Evolutionary conservation across 1,140 invertebrate genomes (phyloP), one percentile per base, ranked within the genome.

Genomic region (Episyrphus balteatus): DNA sequence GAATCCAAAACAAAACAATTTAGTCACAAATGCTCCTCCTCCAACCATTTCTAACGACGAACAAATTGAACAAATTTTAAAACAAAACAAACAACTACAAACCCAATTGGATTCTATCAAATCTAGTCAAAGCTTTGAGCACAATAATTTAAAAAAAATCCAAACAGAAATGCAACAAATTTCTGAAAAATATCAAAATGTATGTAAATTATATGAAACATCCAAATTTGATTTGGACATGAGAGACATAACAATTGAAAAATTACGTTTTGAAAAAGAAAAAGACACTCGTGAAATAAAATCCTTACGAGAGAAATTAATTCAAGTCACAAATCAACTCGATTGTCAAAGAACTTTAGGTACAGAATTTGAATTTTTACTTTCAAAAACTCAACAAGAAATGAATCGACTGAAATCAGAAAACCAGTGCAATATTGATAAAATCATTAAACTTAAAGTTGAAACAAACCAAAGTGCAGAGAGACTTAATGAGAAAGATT

Each of bases 21-120:
- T 26, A 5, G 21, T 26, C 21, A 26, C 21, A 26, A 26, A 26
- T 8, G n/a, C n/a, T n/a, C n/a, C n/a, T n/a, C n/a, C n/a, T n/a
- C n/a, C n/a, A n/a, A 26, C 8, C 21, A 26, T 26, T 8, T 26
- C 21, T 8, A 62, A 62, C 15, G 37, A 51, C 11, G 44, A 53
- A 31, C 58, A 59, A 44, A 44, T 65, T 1, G 48, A 57, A n/a
- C 45, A 45, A 32, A 32, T 59, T 26, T 47, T 40, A 17, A 47
- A 52, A 37, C 36, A 61, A 41, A 33, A 39, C 11, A 42, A 38
- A 17, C 3, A 38, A 38, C 10, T 14, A 14, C 41, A 18, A 18
- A 13, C 3, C 5, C 15, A 14, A 44, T 9, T 14, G 21, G 30
- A 33, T 47, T 6, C 32, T 41, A 13, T 14, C 39, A 38, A 17